These are phyloP conservation scores for Myzus persicae DNA, from an alignment of 1,140 invertebrate genomes.

Conservation along the genomic window DNA sequence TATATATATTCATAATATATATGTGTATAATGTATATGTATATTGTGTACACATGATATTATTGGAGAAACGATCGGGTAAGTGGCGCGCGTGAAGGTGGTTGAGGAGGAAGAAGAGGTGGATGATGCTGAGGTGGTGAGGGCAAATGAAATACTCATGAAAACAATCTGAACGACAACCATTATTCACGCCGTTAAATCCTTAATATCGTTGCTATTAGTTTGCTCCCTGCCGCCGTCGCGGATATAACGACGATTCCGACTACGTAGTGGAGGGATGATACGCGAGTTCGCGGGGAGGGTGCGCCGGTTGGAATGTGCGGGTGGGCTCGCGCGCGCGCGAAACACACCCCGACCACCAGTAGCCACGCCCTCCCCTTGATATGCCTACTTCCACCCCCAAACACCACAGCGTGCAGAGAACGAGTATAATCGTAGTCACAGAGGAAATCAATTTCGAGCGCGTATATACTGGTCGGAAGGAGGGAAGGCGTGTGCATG, in stretches of 20 bases:
- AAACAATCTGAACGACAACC: slow-evolving; percentile 57
- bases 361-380: background rate
- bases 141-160: slow-evolving; percentile 58
- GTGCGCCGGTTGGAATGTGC: background rate
- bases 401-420: no score
- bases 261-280: background rate
- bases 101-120: background rate
- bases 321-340: background rate
- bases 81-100: background rate
- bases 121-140: background rate
- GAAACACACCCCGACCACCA: background rate
- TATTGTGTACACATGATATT: background rate
- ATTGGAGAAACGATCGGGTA: slow-evolving; percentile 27
- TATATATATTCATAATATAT: no score
- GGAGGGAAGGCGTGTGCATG: background rate
- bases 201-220: slow-evolving; percentile 53
- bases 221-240: slow-evolving; percentile 21
- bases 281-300: no score
- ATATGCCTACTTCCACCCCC: background rate
- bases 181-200: slow-evolving; percentile 59
- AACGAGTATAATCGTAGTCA: background rate
- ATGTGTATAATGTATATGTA: background rate
- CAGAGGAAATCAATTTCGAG: slow-evolving; percentile 24
- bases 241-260: slow-evolving; percentile 5
- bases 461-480: background rate